These are phyloP conservation scores for Dendroctonus ponderosae DNA, from an alignment of 1,140 invertebrate species.

Conservation along the genomic window DNA sequence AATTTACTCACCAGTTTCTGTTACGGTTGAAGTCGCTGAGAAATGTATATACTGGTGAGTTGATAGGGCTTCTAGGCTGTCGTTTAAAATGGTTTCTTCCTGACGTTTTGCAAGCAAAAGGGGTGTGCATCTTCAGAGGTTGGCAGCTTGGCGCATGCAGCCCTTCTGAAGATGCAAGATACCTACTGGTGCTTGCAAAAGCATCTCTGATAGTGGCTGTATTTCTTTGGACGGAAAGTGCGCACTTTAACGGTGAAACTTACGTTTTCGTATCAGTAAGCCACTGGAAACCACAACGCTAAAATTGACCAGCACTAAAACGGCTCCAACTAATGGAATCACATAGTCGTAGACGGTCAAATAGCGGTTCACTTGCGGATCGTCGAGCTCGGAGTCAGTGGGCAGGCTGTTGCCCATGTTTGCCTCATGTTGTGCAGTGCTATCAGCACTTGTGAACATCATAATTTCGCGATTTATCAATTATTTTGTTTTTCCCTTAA, in stretches of 20 bases:
- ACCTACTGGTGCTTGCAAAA: too few species aligned
- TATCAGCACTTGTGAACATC: conserved; percentile 13
- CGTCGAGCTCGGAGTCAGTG: conserved; percentile 8
- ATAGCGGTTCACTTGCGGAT: conserved; percentile 32
- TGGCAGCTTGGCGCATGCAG: too few species aligned
- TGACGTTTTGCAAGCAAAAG: too few species aligned
- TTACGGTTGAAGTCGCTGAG: too few species aligned
- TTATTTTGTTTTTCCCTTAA: background rate
- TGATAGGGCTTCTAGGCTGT: too few species aligned
- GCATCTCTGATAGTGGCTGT: too few species aligned
- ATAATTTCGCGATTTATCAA: conserved; percentile 21
- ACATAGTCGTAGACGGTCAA: conserved; percentile 46
- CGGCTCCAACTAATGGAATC: conserved; percentile 50
- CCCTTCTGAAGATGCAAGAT: too few species aligned
- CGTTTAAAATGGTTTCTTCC: too few species aligned
- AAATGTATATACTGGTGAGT: too few species aligned
- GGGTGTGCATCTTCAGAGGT: too few species aligned
- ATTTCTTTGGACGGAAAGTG: too few species aligned
- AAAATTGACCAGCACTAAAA: conserved; percentile 57
- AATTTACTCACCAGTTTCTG: too few species aligned
- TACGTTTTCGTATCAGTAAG: conserved; percentile 58
- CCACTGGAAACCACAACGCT: conserved; percentile 59
- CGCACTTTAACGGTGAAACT: conserved; percentile 7
- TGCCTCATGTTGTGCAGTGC: conserved; percentile 1
- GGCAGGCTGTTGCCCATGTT: conserved; percentile 20